Conservation (phyloP, 1,140 invertebrate species). For the Solenopsis fugax region DNA sequence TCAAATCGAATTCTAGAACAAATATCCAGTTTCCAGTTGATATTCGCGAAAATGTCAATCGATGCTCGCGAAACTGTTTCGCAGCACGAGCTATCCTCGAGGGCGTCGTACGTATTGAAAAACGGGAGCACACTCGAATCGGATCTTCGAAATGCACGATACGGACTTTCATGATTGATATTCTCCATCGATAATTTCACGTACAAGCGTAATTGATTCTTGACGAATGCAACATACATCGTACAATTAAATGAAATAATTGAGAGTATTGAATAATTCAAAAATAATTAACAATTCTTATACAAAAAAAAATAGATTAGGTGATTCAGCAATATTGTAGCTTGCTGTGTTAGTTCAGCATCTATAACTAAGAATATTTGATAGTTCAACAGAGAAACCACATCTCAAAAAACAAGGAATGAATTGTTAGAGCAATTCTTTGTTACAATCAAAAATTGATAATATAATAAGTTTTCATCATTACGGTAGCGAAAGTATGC, state of each 20-base stretch:
- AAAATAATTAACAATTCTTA: neutral
- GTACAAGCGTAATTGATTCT: constrained; percentile 29
- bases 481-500: too few species aligned
- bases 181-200: constrained; percentile 14
- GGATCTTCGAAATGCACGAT: constrained; percentile 31
- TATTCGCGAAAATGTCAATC: constrained; percentile 31
- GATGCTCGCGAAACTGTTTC: constrained; percentile 12
- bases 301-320: neutral
- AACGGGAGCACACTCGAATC: constrained; percentile 21
- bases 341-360: too few species aligned
- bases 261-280: neutral
- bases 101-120: neutral
- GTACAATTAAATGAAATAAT: constrained; percentile 10
- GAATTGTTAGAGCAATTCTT: too few species aligned
- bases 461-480: too few species aligned
- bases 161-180: neutral
- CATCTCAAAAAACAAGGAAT: too few species aligned
- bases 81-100: neutral
- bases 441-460: too few species aligned
- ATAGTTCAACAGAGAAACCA: too few species aligned
- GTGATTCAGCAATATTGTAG: too few species aligned
- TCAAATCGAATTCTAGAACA: constrained; percentile 35
- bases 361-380: too few species aligned
- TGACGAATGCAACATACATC: neutral
- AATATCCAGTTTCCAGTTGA: constrained; percentile 16